Base-by-base conservation (phyloP, 2,113 vertebrate genomes). In the Laterallus jamaicensis region DNA sequence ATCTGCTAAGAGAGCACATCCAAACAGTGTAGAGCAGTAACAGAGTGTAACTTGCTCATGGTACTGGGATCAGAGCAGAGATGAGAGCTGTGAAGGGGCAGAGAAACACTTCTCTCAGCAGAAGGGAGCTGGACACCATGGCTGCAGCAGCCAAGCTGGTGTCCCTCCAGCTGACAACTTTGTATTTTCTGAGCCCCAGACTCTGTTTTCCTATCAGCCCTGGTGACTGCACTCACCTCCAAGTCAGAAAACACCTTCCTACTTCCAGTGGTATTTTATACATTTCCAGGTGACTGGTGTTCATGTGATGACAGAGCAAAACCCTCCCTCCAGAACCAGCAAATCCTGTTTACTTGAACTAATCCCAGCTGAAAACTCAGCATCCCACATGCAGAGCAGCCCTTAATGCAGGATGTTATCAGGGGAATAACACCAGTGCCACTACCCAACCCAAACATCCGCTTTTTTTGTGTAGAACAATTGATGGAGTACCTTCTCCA, bases 21-120 rank as follows among this genome's bases (percentile, higher is more conserved):
- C 2, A 15, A 35, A 20, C 3, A 47, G 37, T 22, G 5, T 4
- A 0, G 0, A 6, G 11, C 0, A 9, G 73, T 25, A 49, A 17
- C 29, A 19, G 19, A 76, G 35, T 31, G 29, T 44, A 18, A 39
- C 44, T 6, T 16, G n/a, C 49, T 76, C 9, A 2, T 2, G 18
- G 6, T 17, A 0, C 50, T 26, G 75, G 66, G 55, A 47, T 26
- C 19, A 15, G 32, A 58, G 64, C 26, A 21, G 28, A 9, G n/a
- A 32, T 0, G 5, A 39, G 24, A 31, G 54, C 60, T 35, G 21
- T 6, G 15, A 82, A 49, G 21, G 76, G 25, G 31, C 35, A 40
- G 11, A 25, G 68, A 10, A 22, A 59, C 7, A 0, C 26, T 32
- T 3, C 21, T 25, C 17, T n/a, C 54, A 75, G 31, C 35, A 50